phyloP scores from a whole-genome alignment of 2,113 vertebrate genomes.

The Dasyprocta punctata region DNA sequence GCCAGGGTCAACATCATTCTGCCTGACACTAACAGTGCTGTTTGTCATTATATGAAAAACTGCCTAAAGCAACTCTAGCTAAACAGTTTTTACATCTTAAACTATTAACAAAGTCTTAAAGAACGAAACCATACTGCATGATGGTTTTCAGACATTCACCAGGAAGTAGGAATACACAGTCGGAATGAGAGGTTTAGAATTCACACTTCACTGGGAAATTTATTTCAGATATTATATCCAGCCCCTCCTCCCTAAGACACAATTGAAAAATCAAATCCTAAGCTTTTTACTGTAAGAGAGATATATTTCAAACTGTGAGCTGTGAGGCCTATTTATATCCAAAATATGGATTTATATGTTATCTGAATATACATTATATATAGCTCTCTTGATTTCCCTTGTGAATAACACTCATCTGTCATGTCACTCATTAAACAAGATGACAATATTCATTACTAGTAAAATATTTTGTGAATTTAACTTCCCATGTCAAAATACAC shows the following conservation, averaged over 20 bases:
- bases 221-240: not conserved
- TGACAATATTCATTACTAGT: not conserved
- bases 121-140: not conserved
- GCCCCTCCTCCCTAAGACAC: accelerated
- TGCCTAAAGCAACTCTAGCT: not conserved
- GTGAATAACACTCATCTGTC: not conserved
- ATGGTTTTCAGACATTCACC: not conserved
- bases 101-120: not conserved
- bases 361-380: not conserved
- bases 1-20: not conserved
- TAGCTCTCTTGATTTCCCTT: not conserved
- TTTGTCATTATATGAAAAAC: not conserved
- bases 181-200: not conserved
- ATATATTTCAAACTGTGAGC: not conserved
- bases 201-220: not conserved
- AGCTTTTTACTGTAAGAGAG: not conserved
- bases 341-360: not conserved
- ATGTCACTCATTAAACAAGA: not conserved
- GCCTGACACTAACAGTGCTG: not conserved
- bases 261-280: not conserved
- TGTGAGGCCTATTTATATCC: not conserved
- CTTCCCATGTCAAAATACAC: not conserved
- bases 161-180: not conserved
- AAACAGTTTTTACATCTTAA: not conserved
- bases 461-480: not conserved